These are phyloP conservation scores for Leptopilina clavipes DNA, from an alignment of 1,140 invertebrate genomes.

Conservation along the genomic window DNA sequence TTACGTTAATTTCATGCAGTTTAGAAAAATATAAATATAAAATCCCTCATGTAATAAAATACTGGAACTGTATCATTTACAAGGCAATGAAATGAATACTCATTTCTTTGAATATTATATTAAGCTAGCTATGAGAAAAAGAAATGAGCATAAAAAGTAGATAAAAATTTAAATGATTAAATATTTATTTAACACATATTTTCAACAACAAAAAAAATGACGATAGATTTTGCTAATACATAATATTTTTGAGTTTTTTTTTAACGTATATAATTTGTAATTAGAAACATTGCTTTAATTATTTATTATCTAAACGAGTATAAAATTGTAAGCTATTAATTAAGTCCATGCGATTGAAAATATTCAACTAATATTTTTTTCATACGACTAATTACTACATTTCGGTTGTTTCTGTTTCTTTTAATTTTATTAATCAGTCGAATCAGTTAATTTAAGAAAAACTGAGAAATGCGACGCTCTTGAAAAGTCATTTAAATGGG, in stretches of 20 bases:
- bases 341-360: background rate
- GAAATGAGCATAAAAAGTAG: background rate
- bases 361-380: background rate
- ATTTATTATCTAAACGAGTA: conserved; percentile 5
- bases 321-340: background rate
- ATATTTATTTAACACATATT: conserved; percentile 17
- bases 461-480: background rate
- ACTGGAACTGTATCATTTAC: background rate
- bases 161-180: conserved; percentile 9
- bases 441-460: background rate
- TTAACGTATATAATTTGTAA: background rate
- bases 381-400: background rate
- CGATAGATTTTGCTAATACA: background rate
- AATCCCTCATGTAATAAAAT: background rate
- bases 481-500: background rate
- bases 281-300: conserved; percentile 5
- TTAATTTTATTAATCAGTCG: background rate
- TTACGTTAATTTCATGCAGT: no score
- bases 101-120: background rate
- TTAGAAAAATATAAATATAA: background rate
- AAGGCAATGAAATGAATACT: background rate
- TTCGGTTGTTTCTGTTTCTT: background rate
- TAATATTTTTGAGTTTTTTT: background rate
- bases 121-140: background rate
- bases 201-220: background rate